Evolutionary conservation across 2,888 invertebrate genomes (phyloP).

Genomic region (Rhyacophila evoluta): DNA sequence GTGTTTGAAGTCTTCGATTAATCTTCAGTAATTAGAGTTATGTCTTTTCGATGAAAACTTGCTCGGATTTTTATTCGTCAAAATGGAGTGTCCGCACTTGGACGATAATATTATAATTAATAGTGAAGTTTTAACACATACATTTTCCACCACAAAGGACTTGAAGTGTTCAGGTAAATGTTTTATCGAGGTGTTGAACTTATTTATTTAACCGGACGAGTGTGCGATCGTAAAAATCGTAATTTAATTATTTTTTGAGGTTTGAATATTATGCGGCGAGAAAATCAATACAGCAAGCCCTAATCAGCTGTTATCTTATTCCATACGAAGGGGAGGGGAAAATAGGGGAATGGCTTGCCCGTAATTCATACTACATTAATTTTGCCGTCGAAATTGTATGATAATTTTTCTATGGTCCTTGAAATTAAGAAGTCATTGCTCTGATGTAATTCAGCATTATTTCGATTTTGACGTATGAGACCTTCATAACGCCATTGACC

Average conservation of each 20-base stretch:
- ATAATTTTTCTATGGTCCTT: neutral
- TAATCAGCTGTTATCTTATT: constrained; percentile 67
- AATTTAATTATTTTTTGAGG: neutral
- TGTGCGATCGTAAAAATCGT: neutral
- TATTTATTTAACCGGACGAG: neutral
- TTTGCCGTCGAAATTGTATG: neutral
- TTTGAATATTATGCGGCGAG: constrained; percentile 54
- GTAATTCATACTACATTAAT: constrained; percentile 23
- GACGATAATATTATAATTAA: constrained; percentile 74
- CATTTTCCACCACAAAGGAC: constrained; percentile 73
- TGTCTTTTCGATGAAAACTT: constrained; percentile 31
- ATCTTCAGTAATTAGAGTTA: constrained; percentile 16
- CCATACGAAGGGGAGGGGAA: constrained; percentile 58
- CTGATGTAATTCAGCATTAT: neutral
- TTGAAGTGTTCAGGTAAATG: constrained; percentile 74
- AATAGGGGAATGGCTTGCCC: constrained; percentile 42
- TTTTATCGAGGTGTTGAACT: constrained; percentile 15
- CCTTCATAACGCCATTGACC: constrained; percentile 22
- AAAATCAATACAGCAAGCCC: constrained; percentile 70
- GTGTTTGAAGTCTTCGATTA: constrained; percentile 28
- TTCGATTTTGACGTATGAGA: neutral
- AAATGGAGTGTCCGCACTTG: constrained; percentile 79
- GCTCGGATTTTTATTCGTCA: constrained; percentile 56
- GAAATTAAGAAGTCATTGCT: neutral
- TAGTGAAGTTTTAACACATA: constrained; percentile 66